Conservation (phyloP, 2,113 vertebrate species). For the Salvelinus alpinus region DNA sequence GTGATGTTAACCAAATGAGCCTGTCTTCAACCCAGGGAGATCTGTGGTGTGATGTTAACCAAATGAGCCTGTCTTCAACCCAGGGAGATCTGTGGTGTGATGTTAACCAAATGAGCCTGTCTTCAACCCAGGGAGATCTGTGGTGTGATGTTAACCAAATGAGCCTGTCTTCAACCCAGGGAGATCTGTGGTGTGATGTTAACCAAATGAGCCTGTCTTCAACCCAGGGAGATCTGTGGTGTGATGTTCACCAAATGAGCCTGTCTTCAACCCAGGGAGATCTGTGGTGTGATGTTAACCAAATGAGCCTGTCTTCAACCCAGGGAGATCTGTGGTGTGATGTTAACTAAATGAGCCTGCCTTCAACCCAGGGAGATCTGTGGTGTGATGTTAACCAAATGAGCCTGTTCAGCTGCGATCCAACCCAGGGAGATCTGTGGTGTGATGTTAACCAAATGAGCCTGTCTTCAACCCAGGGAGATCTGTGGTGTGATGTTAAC, state of each 20-base stretch:
- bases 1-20: too few species aligned
- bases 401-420: too few species aligned
- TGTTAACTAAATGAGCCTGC: too few species aligned
- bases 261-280: constrained; percentile 20
- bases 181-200: constrained; percentile 23
- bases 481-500: constrained; percentile 22
- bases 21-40: constrained; percentile 13
- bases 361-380: too few species aligned
- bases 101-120: constrained; percentile 21
- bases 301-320: constrained; percentile 34
- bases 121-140: constrained; percentile 17
- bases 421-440: neutral
- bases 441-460: neutral
- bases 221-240: constrained; percentile 7
- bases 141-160: constrained; percentile 13
- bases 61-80: constrained; percentile 25
- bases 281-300: constrained; percentile 20
- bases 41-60: too few species aligned
- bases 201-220: constrained; percentile 26
- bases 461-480: constrained; percentile 22
- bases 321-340: too few species aligned
- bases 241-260: constrained; percentile 21
- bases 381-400: too few species aligned
- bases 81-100: constrained; percentile 12
- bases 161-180: constrained; percentile 25